Evolutionary conservation across 1,140 invertebrate species (phyloP).

Genomic region (Drosophila kikkawai): DNA sequence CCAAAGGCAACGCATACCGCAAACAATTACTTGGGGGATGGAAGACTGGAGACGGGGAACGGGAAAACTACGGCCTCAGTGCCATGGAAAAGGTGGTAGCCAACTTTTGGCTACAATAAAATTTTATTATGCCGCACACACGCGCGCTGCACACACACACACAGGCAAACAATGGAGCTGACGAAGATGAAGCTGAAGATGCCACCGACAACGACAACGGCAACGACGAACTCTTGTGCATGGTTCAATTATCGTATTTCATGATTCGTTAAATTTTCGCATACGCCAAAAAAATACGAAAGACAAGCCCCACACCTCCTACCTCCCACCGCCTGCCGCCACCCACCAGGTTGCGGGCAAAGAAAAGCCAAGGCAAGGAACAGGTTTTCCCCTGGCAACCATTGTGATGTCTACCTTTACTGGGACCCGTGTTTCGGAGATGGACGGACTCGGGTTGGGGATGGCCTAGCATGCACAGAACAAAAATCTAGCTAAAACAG

Average conservation of each 20-base stretch:
- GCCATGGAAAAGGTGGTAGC: conserved; percentile 71
- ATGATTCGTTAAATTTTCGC: conserved; percentile 84
- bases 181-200: conserved; percentile 64
- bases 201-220: conserved; percentile 43
- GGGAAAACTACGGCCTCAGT: conserved; percentile 53
- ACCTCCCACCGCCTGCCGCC: neutral
- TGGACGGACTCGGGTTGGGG: neutral
- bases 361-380: conserved; percentile 68
- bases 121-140: conserved; percentile 83
- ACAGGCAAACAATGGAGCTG: conserved; percentile 69
- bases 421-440: conserved; percentile 39
- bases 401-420: conserved; percentile 77
- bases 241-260: conserved; percentile 84
- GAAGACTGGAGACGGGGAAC: neutral
- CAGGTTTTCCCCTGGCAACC: conserved; percentile 76
- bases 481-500: neutral
- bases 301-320: conserved; percentile 39
- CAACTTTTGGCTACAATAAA: conserved; percentile 82
- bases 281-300: conserved; percentile 80
- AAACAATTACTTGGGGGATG: conserved; percentile 65
- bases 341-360: conserved; percentile 37
- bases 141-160: conserved; percentile 50
- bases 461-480: neutral
- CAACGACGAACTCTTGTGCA: conserved; percentile 78
- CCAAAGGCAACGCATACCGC: conserved; percentile 39